A percentile compares a stretch with the other conserved stretches of the same genome.
Conservation (phyloP, 2,113 vertebrate species). For the Sorex araneus region DNA sequence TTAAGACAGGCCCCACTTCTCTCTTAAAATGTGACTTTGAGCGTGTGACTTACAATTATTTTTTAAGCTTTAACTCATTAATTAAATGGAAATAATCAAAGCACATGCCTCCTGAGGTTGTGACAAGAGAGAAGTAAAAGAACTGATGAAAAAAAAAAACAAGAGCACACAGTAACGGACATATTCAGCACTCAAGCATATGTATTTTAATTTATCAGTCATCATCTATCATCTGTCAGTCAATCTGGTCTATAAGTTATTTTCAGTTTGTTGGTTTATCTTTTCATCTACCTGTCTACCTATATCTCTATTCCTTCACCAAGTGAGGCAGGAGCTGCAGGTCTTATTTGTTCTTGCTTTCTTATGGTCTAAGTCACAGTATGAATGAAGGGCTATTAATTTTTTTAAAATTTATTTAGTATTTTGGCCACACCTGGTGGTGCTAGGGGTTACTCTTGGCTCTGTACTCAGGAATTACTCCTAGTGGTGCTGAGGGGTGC, state of each 20-base stretch:
- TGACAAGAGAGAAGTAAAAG: neutral
- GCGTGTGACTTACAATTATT: neutral
- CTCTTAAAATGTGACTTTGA: slow-evolving; percentile 4
- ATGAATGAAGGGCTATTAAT: neutral
- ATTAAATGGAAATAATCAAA: neutral
- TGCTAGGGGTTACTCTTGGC: no score
- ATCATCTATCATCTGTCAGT: neutral
- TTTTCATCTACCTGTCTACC: no score
- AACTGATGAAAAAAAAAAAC: neutral
- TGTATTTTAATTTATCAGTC: neutral
- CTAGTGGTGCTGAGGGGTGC: no score
- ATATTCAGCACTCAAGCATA: neutral
- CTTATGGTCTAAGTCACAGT: neutral
- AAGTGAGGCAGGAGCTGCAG: neutral
- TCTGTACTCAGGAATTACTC: no score
- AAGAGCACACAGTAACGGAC: neutral
- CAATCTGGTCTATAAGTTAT: no score
- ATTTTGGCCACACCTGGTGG: no score
- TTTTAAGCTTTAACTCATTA: slow-evolving; percentile 38
- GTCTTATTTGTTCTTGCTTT: neutral
- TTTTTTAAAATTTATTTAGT: neutral
- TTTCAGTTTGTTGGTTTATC: no score
- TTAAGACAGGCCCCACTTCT: neutral
- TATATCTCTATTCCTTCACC: no score
- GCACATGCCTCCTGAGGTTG: neutral